Conservation (phyloP, 1,140 invertebrate genomes). For the Drosophila paulistorum region DNA sequence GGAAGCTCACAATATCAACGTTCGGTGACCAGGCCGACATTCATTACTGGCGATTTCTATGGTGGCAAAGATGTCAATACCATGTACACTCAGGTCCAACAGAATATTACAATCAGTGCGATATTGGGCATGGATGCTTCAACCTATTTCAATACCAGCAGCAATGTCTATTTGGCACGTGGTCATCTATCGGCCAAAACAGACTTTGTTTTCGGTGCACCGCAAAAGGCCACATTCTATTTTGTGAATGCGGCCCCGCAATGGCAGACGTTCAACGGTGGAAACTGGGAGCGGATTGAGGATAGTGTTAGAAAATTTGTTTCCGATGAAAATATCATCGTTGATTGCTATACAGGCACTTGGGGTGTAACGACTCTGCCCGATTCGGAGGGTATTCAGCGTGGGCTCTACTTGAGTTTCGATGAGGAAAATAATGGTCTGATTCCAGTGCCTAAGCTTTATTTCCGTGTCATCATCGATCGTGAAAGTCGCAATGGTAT, state of each 20-base stretch:
- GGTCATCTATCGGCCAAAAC: slow-evolving; percentile 88
- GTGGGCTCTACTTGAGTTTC: slow-evolving; percentile 84
- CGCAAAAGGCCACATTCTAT: slow-evolving; percentile 86
- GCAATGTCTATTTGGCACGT: slow-evolving; percentile 84
- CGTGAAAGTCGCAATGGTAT: slow-evolving; percentile 82
- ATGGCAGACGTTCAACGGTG: slow-evolving; percentile 87
- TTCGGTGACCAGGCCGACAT: slow-evolving; percentile 74
- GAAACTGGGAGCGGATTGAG: slow-evolving; percentile 86
- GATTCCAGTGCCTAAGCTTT: slow-evolving; percentile 85
- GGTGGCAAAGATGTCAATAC: slow-evolving; percentile 71
- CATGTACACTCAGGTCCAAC: slow-evolving; percentile 73
- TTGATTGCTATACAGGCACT: slow-evolving; percentile 86
- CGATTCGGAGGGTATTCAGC: slow-evolving; percentile 81
- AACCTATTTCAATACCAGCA: slow-evolving; percentile 63
- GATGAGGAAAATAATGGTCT: slow-evolving; percentile 77
- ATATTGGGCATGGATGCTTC: slow-evolving; percentile 78
- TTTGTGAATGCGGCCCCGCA: slow-evolving; percentile 87
- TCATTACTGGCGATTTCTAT: slow-evolving; percentile 76
- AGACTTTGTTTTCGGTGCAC: slow-evolving; percentile 86
- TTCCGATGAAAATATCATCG: slow-evolving; percentile 65
- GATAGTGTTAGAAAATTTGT: slow-evolving; percentile 83
- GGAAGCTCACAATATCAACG: slow-evolving; percentile 74
- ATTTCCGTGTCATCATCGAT: slow-evolving; percentile 86
- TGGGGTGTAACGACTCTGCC: slow-evolving; percentile 84
- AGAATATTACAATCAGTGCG: slow-evolving; percentile 66